Evolutionary conservation across 2,113 vertebrate genomes (phyloP).

Genomic region (Albula goreensis): DNA sequence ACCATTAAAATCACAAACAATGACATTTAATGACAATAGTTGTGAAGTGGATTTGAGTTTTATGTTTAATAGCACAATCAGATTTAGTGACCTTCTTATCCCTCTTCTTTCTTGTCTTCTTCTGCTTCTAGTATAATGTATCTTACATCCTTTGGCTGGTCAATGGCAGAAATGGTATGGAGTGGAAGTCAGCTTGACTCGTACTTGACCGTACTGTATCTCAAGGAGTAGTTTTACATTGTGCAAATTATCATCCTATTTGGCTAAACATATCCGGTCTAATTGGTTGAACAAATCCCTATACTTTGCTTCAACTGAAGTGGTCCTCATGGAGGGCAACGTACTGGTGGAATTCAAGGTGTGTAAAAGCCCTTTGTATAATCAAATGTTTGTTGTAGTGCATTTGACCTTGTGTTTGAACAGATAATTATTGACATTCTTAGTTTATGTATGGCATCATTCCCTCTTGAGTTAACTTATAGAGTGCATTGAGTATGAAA

Average conservation of each 20-base stretch:
- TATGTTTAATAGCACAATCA: background rate
- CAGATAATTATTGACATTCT: background rate
- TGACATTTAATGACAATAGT: background rate
- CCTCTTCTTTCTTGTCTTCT: too few relatives aligned
- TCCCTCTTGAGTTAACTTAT: background rate
- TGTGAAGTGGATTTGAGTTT: background rate
- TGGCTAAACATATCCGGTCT: background rate
- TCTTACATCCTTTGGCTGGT: too few relatives aligned
- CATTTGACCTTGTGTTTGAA: background rate
- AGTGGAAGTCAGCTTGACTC: too few relatives aligned
- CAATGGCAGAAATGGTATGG: too few relatives aligned
- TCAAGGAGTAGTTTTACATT: background rate
- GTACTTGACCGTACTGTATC: background rate
- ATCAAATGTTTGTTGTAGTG: background rate
- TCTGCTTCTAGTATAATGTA: too few relatives aligned
- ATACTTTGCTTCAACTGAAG: background rate
- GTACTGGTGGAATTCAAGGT: background rate
- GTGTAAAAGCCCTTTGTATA: background rate
- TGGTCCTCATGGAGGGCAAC: background rate
- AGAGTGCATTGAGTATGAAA: background rate
- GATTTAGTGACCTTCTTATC: background rate
- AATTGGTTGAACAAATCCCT: background rate
- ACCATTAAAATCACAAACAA: background rate
- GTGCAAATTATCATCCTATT: background rate
- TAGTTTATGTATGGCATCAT: background rate